A percentile compares a stretch with the other conserved stretches of the same genome.
phyloP scores from a whole-genome alignment of 2,888 invertebrate species.

The Drepanosiphum platanoidis region DNA sequence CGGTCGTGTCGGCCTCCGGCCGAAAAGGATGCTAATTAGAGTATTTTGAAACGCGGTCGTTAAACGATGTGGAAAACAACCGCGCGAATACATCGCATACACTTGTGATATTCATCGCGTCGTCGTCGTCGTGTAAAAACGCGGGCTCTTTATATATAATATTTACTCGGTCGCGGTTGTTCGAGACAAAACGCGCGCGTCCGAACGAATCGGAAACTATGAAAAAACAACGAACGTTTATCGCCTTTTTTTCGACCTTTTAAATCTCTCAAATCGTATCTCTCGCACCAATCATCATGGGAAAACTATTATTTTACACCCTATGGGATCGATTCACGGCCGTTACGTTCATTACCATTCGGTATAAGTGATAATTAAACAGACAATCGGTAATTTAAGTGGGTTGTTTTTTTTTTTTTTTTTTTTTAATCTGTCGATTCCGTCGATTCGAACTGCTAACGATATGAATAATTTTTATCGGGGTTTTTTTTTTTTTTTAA shows the following conservation, averaged over 20 bases:
- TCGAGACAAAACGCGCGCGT: background rate
- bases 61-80: constrained; percentile 29
- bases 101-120: background rate
- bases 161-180: background rate
- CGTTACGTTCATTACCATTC: constrained; percentile 44
- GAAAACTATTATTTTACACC: background rate
- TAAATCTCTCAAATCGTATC: background rate
- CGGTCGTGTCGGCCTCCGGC: constrained; percentile 40
- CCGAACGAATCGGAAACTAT: background rate
- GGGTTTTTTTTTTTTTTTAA: background rate
- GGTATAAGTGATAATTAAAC: constrained; percentile 51
- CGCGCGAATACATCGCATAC: background rate
- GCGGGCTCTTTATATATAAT: background rate
- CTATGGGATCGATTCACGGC: background rate
- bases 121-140: background rate
- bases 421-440: constrained; percentile 45
- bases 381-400: constrained; percentile 58
- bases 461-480: constrained; percentile 54
- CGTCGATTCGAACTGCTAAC: constrained; percentile 44
- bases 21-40: constrained; percentile 47
- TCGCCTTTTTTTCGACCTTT: background rate
- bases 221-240: background rate
- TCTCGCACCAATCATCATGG: no score
- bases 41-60: background rate
- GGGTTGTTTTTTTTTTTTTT: constrained; percentile 30